Conservation (phyloP, 2,113 vertebrate genomes). For the Diadophis punctatus region DNA sequence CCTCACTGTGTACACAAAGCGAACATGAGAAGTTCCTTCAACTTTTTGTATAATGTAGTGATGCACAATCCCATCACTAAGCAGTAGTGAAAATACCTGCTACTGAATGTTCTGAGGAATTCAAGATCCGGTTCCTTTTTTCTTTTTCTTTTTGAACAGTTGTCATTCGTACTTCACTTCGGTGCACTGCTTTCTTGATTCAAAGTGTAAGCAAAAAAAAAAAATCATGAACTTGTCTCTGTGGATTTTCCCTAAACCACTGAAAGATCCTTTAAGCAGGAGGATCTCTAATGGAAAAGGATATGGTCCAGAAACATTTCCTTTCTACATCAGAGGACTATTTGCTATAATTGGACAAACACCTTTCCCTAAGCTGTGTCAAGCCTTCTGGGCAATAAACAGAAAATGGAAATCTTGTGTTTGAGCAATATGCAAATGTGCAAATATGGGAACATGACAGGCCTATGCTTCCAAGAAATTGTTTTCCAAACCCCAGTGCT, state of each 20-base stretch:
- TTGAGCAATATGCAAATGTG: not conserved
- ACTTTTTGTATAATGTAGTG: conserved; percentile 36
- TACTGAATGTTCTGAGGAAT: conserved; percentile 53
- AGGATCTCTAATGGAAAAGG: conserved; percentile 34
- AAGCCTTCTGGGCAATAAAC: conserved; percentile 11
- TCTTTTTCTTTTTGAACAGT: conserved; percentile 26
- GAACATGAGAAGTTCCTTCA: conserved; percentile 58
- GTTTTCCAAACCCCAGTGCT: conserved; percentile 52
- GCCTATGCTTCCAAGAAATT: conserved; percentile 31
- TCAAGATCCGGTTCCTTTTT: conserved; percentile 46
- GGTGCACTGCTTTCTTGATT: conserved; percentile 22
- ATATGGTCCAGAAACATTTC: conserved; percentile 31
- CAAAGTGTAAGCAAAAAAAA: conserved; percentile 18
- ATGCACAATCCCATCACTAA: conserved; percentile 44
- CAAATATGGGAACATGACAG: not conserved
- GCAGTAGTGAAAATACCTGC: conserved; percentile 56
- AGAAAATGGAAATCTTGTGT: conserved; percentile 55
- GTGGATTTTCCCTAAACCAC: conserved; percentile 18
- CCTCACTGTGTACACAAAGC: conserved; percentile 58
- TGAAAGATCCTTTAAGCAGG: conserved; percentile 46
- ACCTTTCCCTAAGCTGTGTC: conserved; percentile 27
- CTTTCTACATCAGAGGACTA: conserved; percentile 27
- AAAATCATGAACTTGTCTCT: conserved; percentile 33
- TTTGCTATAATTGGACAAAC: conserved; percentile 31
- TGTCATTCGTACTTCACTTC: conserved; percentile 46